Base-by-base conservation (phyloP, 2,888 invertebrate genomes). In the Ectemnius cavifrons region DNA sequence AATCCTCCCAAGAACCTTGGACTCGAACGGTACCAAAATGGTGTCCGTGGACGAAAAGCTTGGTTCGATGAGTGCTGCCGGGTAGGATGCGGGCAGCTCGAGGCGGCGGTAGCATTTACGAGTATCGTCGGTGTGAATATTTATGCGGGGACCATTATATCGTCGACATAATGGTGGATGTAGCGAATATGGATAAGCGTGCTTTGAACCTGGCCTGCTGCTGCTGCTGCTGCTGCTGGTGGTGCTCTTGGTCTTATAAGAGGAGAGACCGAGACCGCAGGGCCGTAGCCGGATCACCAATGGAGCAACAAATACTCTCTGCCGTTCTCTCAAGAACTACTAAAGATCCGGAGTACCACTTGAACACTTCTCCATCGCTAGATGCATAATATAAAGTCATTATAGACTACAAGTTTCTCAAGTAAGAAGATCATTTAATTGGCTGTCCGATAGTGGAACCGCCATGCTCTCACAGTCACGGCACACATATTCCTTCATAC, bases 21-120 rank as follows among this genome's bases (percentile, higher is more conserved):
- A 6, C 11, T 37, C 6, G 37, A 6, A 6, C 37, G 37, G 8
- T 11, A 37, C 37, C 37, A 37, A 37, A 37, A 37, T 37, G 37
- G 37, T 4, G 37, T 37, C 8, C 37, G 37, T 11, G 8, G 8
- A 37, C 37, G 37, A 37, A 37, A 37, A 37, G 5, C 28, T 37
- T 37, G 28, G 28, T 8, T 4, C 28, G 8, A 37, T 11, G 37
- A 37, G 37, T 37, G 8, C 37, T 11, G 37, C 8, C 8, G 37
- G 37, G 37, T 37, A 37, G 67, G 49, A 60, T 70, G 63, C 69
- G 61, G 63, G 47, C 68, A 68, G 78, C 73, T 77, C 63, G 78
- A 81, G 82, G 84, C 82, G 82, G 86, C 88, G 83, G 90, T 89
- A 90, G 89, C 90, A 86, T 90, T 90, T 89, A 90, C 84, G 87